Conservation (phyloP, 2,113 vertebrate species). For the Rallus limicola region DNA sequence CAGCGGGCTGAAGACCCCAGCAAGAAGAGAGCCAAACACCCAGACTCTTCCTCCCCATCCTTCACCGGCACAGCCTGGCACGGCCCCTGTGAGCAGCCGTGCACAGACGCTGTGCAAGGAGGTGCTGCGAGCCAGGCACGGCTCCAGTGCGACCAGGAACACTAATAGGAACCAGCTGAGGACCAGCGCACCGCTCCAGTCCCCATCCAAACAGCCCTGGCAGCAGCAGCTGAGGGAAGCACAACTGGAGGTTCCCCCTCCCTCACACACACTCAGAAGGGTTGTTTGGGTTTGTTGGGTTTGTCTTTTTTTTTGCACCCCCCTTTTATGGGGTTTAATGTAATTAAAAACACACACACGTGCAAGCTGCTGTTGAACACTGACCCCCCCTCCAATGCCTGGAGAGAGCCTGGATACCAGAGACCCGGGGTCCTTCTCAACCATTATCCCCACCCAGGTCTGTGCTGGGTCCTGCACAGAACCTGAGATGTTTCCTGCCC, state of each 20-base stretch:
- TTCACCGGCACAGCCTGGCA: background rate
- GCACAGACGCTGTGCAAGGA: background rate
- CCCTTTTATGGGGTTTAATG: background rate
- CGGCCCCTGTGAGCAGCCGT: background rate
- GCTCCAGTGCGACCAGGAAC: background rate
- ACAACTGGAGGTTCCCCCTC: background rate
- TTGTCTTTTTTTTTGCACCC: background rate
- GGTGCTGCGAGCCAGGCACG: background rate
- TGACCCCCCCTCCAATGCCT: background rate
- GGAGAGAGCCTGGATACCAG: background rate
- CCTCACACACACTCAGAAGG: background rate
- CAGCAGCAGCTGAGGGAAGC: background rate
- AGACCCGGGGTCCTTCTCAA: background rate
- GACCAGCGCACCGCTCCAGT: background rate
- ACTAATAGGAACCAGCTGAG: background rate
- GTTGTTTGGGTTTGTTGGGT: no score
- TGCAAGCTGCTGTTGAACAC: background rate
- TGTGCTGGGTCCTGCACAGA: background rate
- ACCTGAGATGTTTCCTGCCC: constrained; percentile 30
- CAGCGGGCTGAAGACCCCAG: background rate
- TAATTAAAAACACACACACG: background rate
- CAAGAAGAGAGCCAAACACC: background rate
- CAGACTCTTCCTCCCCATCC: background rate
- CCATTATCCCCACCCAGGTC: rapidly evolving
- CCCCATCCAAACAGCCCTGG: background rate